Percentiles rank a stretch among this genome's conserved stretches.
These are phyloP conservation scores for Junco hyemalis DNA, from an alignment of 2,113 vertebrate genomes.

Conservation along the genomic window DNA sequence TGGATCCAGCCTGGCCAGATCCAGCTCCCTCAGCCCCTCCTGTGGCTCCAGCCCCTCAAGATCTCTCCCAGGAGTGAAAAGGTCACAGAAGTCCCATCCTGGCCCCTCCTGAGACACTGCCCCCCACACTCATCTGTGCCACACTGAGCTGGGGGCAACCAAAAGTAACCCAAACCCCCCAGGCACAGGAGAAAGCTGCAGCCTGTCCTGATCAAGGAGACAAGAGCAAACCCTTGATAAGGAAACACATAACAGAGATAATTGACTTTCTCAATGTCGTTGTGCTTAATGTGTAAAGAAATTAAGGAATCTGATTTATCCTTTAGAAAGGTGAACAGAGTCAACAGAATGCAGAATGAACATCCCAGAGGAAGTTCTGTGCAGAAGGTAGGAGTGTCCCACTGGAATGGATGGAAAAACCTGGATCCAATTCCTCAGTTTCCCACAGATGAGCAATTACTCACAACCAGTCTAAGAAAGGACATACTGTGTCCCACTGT, in stretches of 20 bases:
- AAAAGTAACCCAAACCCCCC: background rate
- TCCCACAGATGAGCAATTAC: background rate
- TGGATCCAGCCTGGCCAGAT: too few species aligned
- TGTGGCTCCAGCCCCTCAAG: background rate
- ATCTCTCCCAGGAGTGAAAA: background rate
- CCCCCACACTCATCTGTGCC: background rate
- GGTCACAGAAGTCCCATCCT: background rate
- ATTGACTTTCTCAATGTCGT: background rate
- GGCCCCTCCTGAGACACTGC: background rate
- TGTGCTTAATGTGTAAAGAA: background rate
- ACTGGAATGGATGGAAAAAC: background rate
- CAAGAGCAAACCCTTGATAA: background rate
- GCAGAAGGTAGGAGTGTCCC: background rate
- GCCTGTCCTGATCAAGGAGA: constrained; percentile 23
- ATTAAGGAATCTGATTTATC: background rate
- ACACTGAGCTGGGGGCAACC: background rate
- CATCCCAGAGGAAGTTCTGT: background rate
- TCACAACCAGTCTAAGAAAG: background rate
- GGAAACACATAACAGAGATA: constrained; percentile 24
- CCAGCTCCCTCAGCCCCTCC: background rate
- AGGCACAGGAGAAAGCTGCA: background rate
- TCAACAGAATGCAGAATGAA: background rate
- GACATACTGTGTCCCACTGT: background rate
- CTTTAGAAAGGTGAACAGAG: background rate
- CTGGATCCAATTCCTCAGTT: background rate